These are phyloP conservation scores for Palythoa grandiflora DNA, from an alignment of 92 coral and sea anemone genomes.

Conservation along the genomic window DNA sequence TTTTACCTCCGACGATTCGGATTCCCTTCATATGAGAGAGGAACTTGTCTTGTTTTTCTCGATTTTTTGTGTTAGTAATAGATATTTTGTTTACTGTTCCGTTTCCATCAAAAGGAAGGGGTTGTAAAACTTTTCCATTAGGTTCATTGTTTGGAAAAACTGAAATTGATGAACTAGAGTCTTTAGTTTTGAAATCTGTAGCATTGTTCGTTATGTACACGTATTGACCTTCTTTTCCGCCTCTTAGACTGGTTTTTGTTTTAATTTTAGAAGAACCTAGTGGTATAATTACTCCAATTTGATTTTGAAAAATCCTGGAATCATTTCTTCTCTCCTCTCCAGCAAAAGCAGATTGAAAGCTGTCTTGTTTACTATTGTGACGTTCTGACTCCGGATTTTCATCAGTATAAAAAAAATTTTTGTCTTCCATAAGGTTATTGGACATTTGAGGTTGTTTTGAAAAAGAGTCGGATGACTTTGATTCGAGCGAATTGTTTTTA, in stretches of 20 bases:
- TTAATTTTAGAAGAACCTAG: not conserved
- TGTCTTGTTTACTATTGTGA: not conserved
- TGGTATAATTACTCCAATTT: constrained; percentile 4
- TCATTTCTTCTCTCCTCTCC: not conserved
- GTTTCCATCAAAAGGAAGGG: constrained; percentile 3
- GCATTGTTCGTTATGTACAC: not conserved
- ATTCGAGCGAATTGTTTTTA: not conserved
- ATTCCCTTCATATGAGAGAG: constrained; percentile 65
- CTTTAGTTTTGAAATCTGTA: not conserved
- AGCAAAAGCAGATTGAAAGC: constrained; percentile 7
- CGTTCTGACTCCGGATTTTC: constrained; percentile 31
- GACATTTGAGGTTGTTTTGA: not conserved
- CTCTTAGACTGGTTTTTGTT: not conserved
- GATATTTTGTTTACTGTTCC: not conserved
- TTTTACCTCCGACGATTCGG: constrained; percentile 86
- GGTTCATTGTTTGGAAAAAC: not conserved
- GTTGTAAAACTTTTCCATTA: constrained; percentile 20
- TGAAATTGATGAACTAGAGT: not conserved
- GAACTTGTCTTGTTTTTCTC: not conserved
- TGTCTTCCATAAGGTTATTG: not conserved
- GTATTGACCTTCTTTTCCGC: not conserved
- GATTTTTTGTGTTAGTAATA: not conserved
- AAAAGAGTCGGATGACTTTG: not conserved
- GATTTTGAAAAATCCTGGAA: not conserved
- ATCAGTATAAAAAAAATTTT: constrained; percentile 26